Percentiles rank a stretch among this genome's conserved stretches.
Evolutionary conservation across 2,888 invertebrate genomes (phyloP).

Genomic region (Standfussiana lucernea): DNA sequence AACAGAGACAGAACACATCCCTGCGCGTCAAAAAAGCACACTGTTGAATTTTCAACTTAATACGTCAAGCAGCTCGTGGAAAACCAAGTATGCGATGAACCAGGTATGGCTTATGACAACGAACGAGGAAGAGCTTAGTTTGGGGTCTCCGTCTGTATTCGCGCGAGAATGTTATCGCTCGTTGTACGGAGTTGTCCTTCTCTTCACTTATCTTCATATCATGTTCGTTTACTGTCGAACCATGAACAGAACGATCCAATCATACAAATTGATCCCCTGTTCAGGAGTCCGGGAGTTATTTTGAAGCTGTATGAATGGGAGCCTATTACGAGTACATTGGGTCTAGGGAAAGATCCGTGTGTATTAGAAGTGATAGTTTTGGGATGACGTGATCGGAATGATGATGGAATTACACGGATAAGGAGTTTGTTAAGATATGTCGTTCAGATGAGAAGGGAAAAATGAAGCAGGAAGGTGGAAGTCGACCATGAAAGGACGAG

Average conservation of each 20-base stretch:
- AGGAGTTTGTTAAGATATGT: constrained; percentile 6
- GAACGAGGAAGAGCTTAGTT: not conserved
- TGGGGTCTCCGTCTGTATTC: not conserved
- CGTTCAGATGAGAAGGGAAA: not conserved
- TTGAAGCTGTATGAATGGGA: constrained; percentile 33
- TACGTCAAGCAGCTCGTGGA: not conserved
- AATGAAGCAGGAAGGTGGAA: not conserved
- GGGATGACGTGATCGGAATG: constrained; percentile 18
- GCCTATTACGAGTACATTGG: constrained; percentile 37
- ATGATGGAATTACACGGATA: constrained; percentile 19
- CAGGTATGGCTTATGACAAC: not conserved
- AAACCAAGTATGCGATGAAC: not conserved
- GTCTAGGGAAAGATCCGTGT: constrained; percentile 7
- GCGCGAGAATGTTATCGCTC: not conserved
- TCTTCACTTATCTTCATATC: not conserved
- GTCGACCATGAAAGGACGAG: not conserved
- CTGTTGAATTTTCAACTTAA: not conserved
- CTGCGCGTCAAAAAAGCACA: not conserved
- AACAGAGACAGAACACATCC: not conserved
- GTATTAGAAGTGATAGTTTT: constrained; percentile 2
- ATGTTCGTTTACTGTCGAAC: not conserved
- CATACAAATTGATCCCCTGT: constrained; percentile 40
- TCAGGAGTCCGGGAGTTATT: constrained; percentile 33
- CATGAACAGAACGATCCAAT: constrained; percentile 38
- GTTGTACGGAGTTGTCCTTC: not conserved